Evolutionary conservation across 2,888 invertebrate species (phyloP).

Genomic region (Sesamia inferens): DNA sequence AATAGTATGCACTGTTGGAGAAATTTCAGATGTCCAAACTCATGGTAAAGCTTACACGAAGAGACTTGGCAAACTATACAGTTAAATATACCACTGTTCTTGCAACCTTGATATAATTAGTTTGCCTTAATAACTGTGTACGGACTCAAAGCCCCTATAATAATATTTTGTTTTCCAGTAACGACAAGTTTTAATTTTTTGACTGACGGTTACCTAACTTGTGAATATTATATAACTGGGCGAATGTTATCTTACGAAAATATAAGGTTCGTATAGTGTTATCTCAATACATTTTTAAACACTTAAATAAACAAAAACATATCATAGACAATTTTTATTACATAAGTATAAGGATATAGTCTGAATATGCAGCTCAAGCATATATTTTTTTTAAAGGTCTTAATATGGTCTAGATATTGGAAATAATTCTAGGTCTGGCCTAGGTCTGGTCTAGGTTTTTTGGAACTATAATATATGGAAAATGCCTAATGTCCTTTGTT

Average conservation of each 20-base stretch:
- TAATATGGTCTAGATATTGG: no score
- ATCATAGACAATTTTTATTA: not conserved
- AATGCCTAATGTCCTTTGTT: no score
- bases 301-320: not conserved
- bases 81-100: not conserved
- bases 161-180: not conserved
- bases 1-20: no score
- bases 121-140: not conserved
- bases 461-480: no score
- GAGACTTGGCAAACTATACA: not conserved
- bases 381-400: no score
- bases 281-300: not conserved
- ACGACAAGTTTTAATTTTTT: not conserved
- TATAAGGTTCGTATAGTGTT: not conserved
- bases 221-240: not conserved
- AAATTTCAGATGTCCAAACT: no score
- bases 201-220: not conserved
- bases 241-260: not conserved
- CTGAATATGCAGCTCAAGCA: no score
- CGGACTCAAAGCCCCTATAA: not conserved
- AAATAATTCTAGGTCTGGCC: no score
- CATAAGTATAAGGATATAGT: no score
- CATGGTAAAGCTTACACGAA: not conserved
- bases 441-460: no score
- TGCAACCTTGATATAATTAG: not conserved